phyloP scores from a whole-genome alignment of 2,888 invertebrate species.

The Dolomedes plantarius region DNA sequence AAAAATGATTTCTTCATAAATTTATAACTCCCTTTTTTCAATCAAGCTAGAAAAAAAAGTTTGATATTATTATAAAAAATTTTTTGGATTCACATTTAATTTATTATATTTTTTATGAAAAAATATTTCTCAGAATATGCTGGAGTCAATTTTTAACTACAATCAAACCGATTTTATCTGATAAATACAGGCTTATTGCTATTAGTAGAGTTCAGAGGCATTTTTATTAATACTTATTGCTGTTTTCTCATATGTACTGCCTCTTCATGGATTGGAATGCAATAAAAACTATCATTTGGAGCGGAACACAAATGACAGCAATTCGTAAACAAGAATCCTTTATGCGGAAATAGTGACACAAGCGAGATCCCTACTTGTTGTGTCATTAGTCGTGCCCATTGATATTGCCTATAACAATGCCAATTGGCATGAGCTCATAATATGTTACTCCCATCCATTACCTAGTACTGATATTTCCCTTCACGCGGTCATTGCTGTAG shows the following conservation, averaged over 20 bases:
- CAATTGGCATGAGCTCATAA: not conserved
- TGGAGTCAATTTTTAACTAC: too few relatives aligned
- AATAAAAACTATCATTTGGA: not conserved
- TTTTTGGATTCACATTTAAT: too few relatives aligned
- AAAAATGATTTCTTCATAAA: too few relatives aligned
- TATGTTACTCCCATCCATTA: slow-evolving; percentile 9
- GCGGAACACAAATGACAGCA: not conserved
- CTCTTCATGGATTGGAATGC: not conserved
- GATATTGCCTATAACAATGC: not conserved
- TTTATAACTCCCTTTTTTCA: too few relatives aligned
- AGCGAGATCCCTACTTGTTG: not conserved
- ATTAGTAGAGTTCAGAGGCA: too few relatives aligned
- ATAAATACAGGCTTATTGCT: too few relatives aligned
- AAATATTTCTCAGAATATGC: too few relatives aligned
- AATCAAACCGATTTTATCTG: too few relatives aligned
- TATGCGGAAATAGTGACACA: not conserved
- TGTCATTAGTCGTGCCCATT: not conserved
- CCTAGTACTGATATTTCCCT: not conserved
- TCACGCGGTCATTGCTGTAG: not conserved
- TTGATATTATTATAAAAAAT: too few relatives aligned
- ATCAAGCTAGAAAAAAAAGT: too few relatives aligned
- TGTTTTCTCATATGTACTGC: not conserved
- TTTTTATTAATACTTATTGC: not conserved
- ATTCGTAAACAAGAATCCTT: not conserved
- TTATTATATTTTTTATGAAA: too few relatives aligned